Percentiles rank a stretch among this genome's conserved stretches.
phyloP scores from a whole-genome alignment of 2,888 invertebrate species.

The Adela reaumurella region DNA sequence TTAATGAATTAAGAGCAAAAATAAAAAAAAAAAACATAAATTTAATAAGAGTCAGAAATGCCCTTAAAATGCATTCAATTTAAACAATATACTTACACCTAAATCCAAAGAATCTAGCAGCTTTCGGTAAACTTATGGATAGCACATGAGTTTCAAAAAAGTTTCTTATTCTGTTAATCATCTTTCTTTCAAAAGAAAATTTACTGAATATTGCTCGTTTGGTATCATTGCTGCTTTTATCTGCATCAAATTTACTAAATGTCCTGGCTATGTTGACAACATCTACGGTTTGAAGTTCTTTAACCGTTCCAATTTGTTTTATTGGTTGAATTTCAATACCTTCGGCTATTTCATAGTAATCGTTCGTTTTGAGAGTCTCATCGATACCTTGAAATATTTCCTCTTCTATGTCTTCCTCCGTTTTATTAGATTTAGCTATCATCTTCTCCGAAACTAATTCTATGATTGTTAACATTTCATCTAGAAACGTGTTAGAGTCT shows the following conservation, averaged over 20 bases:
- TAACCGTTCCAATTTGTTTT: slow-evolving; percentile 10
- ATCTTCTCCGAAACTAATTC: slow-evolving; percentile 27
- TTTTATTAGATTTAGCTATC: slow-evolving; percentile 21
- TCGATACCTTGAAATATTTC: slow-evolving; percentile 57
- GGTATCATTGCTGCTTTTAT: slow-evolving; percentile 10
- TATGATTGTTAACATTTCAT: slow-evolving; percentile 28
- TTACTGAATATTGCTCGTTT: slow-evolving; percentile 33
- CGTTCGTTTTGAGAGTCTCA: slow-evolving; percentile 48
- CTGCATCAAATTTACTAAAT: too few species aligned
- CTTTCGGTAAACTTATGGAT: slow-evolving; percentile 64
- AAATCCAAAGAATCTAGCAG: slow-evolving; percentile 61
- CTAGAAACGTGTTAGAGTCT: slow-evolving; percentile 16
- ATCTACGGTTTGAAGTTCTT: too few species aligned
- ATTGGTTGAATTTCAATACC: slow-evolving; percentile 50
- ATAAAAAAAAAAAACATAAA: too few species aligned
- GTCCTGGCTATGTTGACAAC: too few species aligned
- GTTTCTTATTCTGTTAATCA: slow-evolving; percentile 55
- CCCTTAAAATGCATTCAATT: too few species aligned
- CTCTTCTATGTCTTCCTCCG: slow-evolving; percentile 36
- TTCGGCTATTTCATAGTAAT: slow-evolving; percentile 55
- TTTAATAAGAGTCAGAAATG: too few species aligned
- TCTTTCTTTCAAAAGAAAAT: slow-evolving; percentile 48
- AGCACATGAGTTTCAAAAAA: slow-evolving; percentile 60
- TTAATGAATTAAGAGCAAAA: too few species aligned
- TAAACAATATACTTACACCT: slow-evolving; percentile 54